Conservation (phyloP, 2,888 invertebrate species). For the Ennomos erosarius region DNA sequence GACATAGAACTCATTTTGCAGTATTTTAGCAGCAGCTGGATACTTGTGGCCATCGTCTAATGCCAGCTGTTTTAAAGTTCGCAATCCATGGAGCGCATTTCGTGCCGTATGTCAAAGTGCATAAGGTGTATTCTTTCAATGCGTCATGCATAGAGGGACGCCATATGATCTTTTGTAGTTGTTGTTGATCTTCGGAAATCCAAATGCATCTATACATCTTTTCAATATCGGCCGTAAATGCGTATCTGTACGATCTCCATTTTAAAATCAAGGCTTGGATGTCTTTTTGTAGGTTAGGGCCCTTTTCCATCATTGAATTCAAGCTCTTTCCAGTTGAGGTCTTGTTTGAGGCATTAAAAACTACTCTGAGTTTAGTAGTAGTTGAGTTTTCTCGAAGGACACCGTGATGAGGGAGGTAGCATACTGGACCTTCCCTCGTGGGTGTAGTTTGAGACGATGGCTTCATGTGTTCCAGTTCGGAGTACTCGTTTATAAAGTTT, state of each 20-base stretch:
- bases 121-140: neutral
- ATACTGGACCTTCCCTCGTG: neutral
- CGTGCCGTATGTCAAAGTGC: neutral
- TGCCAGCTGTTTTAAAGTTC: neutral
- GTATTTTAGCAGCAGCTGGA: neutral
- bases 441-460: neutral
- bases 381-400: neutral
- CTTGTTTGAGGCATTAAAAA: neutral
- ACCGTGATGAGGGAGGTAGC: neutral
- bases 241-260: neutral
- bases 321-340: neutral
- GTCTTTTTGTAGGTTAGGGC: neutral
- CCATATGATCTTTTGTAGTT: neutral
- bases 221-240: neutral
- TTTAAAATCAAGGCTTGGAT: neutral
- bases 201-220: neutral
- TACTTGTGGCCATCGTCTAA: neutral
- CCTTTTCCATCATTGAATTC: neutral
- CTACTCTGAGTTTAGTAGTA: neutral
- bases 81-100: neutral
- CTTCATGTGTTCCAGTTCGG: neutral
- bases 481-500: neutral
- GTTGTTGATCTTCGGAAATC: neutral
- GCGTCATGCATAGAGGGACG: neutral
- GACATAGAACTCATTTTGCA: no score